Evolutionary conservation across 2,113 vertebrate genomes (phyloP), one percentile per base, ranked within the genome.

Genomic region (Ochotona princeps): DNA sequence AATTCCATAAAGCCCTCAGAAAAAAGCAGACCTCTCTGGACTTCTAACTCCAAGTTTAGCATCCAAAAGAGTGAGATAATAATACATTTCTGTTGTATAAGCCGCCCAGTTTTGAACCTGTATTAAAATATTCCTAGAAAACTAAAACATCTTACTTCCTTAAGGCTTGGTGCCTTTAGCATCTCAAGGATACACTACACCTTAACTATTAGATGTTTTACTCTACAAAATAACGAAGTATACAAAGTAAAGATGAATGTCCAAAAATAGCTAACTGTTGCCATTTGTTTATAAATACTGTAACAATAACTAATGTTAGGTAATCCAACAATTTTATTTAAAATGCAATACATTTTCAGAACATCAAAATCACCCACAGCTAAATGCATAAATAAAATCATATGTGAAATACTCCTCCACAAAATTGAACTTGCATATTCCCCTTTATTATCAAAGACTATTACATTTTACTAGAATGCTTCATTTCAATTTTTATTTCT

Each of bases 401-500:
- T 38, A 70, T 49, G 51, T 44, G n/a, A 54, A 75, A 51, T 67
- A 10, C 60, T 80, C 11, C 32, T n/a, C 17, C n/a, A n/a, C 3
- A 47, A 49, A n/a, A 87, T 10, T 84, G 73, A 49, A 75, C 87
- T 93, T 79, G 49, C 20, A 12, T 63, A 32, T 20, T 79, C 32
- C 12, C 54, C 75, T 75, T n/a, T 10, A 81, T 75, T 75, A 87
- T 38, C 8, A 65, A 65, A 75, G 60, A 91, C 57, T 90, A 90
- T 54, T 57, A 32, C 78, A 30, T 81, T 70, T 87, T 75, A 83
- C 49, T 49, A 7, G 28, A 95, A 67, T 90, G 51, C 8, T 93
- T 91, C 73, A 94, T 80, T 93, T 83, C 63, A 72, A 80, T 20
- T 87, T 21, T 54, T 66, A 65, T 5, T 47, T 54, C 44, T 30